Evolutionary conservation across 2,797 vertebrate species (phyloP).

Genomic region (Cichlasoma orientale): DNA sequence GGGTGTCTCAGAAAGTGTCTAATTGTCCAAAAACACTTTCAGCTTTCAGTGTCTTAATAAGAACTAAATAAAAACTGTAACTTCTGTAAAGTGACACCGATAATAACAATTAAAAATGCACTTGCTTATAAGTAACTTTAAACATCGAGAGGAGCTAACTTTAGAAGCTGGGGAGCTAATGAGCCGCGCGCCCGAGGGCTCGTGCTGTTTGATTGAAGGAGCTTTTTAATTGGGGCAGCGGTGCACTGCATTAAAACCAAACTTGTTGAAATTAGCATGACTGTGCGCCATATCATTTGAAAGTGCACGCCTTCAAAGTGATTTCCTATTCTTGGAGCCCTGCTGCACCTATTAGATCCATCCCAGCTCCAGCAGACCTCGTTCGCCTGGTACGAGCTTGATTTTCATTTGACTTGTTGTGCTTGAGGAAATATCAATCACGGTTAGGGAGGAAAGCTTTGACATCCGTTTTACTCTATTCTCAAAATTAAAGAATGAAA

Average conservation of each 20-base stretch:
- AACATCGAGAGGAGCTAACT: background rate
- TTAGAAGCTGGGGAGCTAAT: conserved; percentile 13
- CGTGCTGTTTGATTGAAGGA: conserved; percentile 30
- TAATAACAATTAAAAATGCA: background rate
- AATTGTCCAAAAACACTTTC: background rate
- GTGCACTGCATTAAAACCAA: conserved; percentile 16
- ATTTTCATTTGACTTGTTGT: background rate
- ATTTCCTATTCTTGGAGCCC: background rate
- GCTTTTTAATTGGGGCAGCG: conserved; percentile 2
- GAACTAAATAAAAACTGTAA: background rate
- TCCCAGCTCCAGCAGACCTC: conserved; percentile 4
- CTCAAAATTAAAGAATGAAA: background rate
- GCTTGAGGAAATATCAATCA: background rate
- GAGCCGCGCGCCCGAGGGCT: conserved; percentile 21
- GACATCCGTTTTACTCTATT: background rate
- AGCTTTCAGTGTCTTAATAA: background rate
- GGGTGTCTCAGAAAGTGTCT: background rate
- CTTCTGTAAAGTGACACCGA: background rate
- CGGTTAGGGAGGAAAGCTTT: background rate
- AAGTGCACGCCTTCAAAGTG: conserved; percentile 11
- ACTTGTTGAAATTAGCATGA: conserved; percentile 17
- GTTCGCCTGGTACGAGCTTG: background rate
- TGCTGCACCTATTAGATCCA: background rate
- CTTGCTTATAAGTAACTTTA: background rate
- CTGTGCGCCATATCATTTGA: background rate